A percentile compares a stretch with the other conserved stretches of the same genome.
phyloP scores from a whole-genome alignment of 2,888 invertebrate species.

The Malacosoma neustria region DNA sequence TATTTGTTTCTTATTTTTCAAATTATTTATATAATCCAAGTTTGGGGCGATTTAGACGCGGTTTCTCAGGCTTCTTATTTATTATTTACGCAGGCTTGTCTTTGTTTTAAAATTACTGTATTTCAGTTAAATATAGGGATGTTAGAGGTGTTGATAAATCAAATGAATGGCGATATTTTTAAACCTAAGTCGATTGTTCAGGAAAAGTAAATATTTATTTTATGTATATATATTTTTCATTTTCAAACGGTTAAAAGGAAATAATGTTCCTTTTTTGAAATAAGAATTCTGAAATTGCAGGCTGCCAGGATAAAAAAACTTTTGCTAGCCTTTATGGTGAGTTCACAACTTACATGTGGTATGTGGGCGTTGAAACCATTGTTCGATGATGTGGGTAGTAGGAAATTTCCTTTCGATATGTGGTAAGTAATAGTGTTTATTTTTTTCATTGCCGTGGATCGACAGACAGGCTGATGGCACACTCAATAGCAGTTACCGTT shows the following conservation, averaged over 20 bases:
- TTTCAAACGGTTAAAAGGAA: no score
- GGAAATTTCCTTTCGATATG: conserved; percentile 61
- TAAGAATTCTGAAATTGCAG: conserved; percentile 40
- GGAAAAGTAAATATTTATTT: conserved; percentile 27
- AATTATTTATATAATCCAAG: conserved; percentile 44
- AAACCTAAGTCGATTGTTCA: conserved; percentile 33
- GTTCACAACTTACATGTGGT: conserved; percentile 47
- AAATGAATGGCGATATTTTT: conserved; percentile 46
- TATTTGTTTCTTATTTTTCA: conserved; percentile 53
- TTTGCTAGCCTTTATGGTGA: conserved; percentile 47
- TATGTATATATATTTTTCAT: no score
- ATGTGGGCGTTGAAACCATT: conserved; percentile 55
- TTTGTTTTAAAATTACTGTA: conserved; percentile 56
- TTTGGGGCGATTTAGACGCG: conserved; percentile 57
- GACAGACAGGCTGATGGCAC: no score
- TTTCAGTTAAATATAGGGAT: conserved; percentile 39
- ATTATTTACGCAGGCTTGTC: conserved; percentile 55
- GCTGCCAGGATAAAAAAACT: conserved; percentile 45
- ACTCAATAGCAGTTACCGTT: no score
- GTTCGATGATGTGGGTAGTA: conserved; percentile 46
- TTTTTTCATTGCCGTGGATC: no score
- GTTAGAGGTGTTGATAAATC: conserved; percentile 30
- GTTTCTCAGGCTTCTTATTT: conserved; percentile 53
- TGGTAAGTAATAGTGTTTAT: conserved; percentile 47
- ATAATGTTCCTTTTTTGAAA: conserved; percentile 1